Evolutionary conservation across 2,888 invertebrate species (phyloP).

Genomic region (Dasypogon diadema): DNA sequence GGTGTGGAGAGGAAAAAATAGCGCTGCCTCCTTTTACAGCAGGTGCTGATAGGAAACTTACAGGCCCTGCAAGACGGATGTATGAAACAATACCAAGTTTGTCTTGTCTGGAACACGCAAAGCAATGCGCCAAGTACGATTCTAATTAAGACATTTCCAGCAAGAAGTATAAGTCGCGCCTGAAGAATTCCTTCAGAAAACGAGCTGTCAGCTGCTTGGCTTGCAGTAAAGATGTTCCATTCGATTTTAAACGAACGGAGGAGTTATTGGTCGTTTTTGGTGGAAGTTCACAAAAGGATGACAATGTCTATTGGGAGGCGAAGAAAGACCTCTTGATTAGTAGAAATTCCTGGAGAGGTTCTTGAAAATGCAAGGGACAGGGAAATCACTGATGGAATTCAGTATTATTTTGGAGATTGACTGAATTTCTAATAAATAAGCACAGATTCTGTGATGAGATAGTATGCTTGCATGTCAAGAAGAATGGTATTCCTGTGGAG

Average conservation of each 20-base stretch:
- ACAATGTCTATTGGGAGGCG: too few relatives aligned
- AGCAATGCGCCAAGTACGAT: not conserved
- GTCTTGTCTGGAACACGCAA: slow-evolving; percentile 20
- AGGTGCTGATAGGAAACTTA: slow-evolving; percentile 25
- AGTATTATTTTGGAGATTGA: too few relatives aligned
- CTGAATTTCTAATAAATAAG: too few relatives aligned
- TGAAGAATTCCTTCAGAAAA: slow-evolving; percentile 25
- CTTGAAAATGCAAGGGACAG: too few relatives aligned
- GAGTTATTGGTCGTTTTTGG: slow-evolving; percentile 9
- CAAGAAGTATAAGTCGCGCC: slow-evolving; percentile 10
- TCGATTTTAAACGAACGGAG: not conserved
- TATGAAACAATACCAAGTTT: slow-evolving; percentile 5
- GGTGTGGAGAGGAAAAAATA: not conserved
- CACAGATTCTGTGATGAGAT: too few relatives aligned
- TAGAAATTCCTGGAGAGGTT: too few relatives aligned
- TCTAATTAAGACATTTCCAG: slow-evolving; percentile 39
- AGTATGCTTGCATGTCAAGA: not conserved
- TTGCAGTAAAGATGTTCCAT: not conserved
- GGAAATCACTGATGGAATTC: too few relatives aligned
- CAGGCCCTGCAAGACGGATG: not conserved
- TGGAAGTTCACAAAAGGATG: not conserved
- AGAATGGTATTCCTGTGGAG: too few relatives aligned
- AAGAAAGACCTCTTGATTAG: too few relatives aligned
- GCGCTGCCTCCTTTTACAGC: not conserved
- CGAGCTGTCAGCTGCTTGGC: slow-evolving; percentile 11